Evolutionary conservation across 2,888 invertebrate genomes (phyloP).

Genomic region (Spodoptera exigua): DNA sequence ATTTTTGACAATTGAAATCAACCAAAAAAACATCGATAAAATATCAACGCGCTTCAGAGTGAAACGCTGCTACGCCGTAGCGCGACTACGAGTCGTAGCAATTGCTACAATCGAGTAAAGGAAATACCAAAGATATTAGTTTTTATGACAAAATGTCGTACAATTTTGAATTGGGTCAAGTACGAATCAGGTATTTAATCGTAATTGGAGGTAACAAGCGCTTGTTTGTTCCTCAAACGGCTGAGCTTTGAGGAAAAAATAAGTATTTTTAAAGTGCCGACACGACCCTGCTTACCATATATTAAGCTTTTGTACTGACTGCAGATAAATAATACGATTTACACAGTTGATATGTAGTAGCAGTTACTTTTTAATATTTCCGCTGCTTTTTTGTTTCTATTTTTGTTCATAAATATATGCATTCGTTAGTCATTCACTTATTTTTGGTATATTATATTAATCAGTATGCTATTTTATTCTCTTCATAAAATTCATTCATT

Average conservation of each 20-base stretch:
- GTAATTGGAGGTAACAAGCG: constrained; percentile 53
- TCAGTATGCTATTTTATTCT: too few species aligned
- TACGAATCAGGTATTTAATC: constrained; percentile 43
- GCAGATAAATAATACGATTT: constrained; percentile 23
- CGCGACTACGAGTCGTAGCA: constrained; percentile 47
- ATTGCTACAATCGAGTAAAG: constrained; percentile 23
- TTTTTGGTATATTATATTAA: too few species aligned
- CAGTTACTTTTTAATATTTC: too few species aligned
- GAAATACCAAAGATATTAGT: constrained; percentile 38
- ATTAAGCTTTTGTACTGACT: constrained; percentile 34
- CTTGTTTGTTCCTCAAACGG: constrained; percentile 54
- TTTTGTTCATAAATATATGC: too few species aligned
- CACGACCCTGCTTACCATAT: constrained; percentile 41
- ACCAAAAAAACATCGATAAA: too few species aligned
- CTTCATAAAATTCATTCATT: too few species aligned
- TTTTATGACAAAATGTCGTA: constrained; percentile 43
- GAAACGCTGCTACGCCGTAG: constrained; percentile 47
- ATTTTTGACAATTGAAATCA: too few species aligned
- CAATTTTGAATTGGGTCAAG: constrained; percentile 54
- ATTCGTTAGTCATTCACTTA: too few species aligned
- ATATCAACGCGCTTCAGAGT: too few species aligned
- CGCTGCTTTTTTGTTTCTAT: too few species aligned
- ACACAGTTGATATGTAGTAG: background rate
- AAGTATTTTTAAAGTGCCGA: constrained; percentile 39
- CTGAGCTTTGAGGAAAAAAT: constrained; percentile 29